Base-by-base conservation (phyloP, 1,140 invertebrate genomes). In the Drosophila parvula region DNA sequence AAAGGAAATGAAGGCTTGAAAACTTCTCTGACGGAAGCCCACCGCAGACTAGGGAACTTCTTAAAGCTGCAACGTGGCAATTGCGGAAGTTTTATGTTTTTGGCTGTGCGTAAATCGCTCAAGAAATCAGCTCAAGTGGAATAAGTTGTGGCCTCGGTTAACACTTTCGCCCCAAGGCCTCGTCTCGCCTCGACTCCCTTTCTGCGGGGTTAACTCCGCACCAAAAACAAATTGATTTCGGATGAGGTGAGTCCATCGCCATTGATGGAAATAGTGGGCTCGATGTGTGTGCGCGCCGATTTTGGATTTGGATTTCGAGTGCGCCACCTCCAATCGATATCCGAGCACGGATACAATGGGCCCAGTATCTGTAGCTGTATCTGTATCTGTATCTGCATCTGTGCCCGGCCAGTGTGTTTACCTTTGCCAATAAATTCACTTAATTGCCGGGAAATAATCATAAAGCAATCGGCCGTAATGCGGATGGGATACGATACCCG, bases 361-460 rank as follows among this genome's bases (percentile, higher is more conserved):
- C 47, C 60, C 50, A n/a, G 45, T 64, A 50, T 67, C 56, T 48
- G 40, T 43, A 45, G 70, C 40, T 57, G 57, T 28, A 30, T 44
- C 11, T 40, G 34, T 48, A 36, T 48, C 45, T 32, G 55, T 38
- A 43, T 77, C n/a, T 44, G 57, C 18, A 30, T 51, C 16, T 55
- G 44, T 59, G 36, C 12, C 22, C 30, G n/a, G 41, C 36, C 60
- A 36, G 45, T 60, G 62, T 85, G 83, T 91, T 89, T 91, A 89
- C 84, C 79, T 91, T 82, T 77, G 84, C 74, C 89, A 91, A 91
- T 91, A 91, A 91, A 91, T 91, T 91, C 68, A 82, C 63, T 91
- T 85, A 91, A 91, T 91, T 91, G 89, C 81, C 76, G 77, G 84
- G 89, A 91, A 91, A 91, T 91, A 91, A 91, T 91, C 89, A 91